phyloP scores from a whole-genome alignment of 2,888 invertebrate species.

The Hypena proboscidalis region DNA sequence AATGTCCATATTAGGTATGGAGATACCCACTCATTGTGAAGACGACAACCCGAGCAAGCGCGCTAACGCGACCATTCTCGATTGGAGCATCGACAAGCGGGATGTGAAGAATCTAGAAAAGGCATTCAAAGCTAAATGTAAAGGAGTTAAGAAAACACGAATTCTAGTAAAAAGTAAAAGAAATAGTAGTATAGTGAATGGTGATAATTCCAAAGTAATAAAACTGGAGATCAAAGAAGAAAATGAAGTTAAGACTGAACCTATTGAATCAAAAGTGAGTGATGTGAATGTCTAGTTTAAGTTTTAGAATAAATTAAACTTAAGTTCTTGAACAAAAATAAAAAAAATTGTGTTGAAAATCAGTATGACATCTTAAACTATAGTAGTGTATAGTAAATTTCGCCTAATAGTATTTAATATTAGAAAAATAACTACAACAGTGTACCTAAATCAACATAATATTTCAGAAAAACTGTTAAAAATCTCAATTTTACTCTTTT shows the following conservation, averaged over 20 bases:
- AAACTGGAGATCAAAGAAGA: slow-evolving; percentile 64
- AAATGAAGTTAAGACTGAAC: slow-evolving; percentile 13
- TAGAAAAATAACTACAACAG: too few relatives aligned
- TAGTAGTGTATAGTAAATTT: too few relatives aligned
- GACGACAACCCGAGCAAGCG: slow-evolving; percentile 88
- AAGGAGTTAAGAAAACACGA: slow-evolving; percentile 77
- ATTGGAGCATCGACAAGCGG: slow-evolving; percentile 90
- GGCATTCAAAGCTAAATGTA: slow-evolving; percentile 79
- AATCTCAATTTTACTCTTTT: too few relatives aligned
- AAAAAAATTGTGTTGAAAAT: too few relatives aligned
- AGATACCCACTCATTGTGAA: slow-evolving; percentile 89
- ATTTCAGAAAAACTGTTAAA: too few relatives aligned
- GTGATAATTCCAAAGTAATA: slow-evolving; percentile 62
- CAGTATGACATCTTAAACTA: too few relatives aligned
- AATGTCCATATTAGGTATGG: slow-evolving; percentile 89
- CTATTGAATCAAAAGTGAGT: not conserved
- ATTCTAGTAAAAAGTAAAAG: slow-evolving; percentile 67
- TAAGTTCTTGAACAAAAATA: too few relatives aligned
- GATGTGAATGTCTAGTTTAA: slow-evolving; percentile 2
- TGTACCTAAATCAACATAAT: too few relatives aligned
- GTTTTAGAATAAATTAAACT: too few relatives aligned
- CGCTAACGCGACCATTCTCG: slow-evolving; percentile 75
- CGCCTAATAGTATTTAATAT: too few relatives aligned
- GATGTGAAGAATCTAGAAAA: slow-evolving; percentile 87
- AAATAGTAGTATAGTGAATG: slow-evolving; percentile 42